Conservation (phyloP, 2,113 vertebrate genomes). For the Chaetodon trifascialis region DNA sequence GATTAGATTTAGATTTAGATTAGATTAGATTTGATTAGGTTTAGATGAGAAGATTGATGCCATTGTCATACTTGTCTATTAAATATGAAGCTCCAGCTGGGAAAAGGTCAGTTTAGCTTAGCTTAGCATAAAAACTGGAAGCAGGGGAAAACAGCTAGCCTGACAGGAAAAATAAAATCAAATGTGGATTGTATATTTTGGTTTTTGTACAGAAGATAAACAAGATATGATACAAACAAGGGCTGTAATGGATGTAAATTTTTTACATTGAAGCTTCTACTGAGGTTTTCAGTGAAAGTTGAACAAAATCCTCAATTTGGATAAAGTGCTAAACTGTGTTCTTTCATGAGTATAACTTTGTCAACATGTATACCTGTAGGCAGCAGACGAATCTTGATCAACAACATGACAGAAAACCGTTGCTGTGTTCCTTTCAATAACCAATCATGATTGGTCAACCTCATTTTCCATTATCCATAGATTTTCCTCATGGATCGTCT, state of each 20-base stretch:
- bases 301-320: no score
- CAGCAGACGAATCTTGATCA: background rate
- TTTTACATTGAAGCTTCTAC: no score
- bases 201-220: background rate
- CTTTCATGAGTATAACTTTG: no score
- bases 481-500: conserved; percentile 47
- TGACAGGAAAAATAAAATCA: background rate
- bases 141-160: background rate
- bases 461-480: conserved; percentile 52
- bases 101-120: background rate
- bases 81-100: background rate
- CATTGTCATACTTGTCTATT: background rate
- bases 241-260: no score
- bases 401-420: background rate
- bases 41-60: background rate
- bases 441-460: conserved; percentile 14
- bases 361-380: no score
- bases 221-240: no score
- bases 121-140: background rate
- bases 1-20: no score
- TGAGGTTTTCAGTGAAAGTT: no score
- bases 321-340: no score
- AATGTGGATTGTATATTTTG: background rate
- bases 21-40: no score
- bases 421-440: conserved; percentile 26